Evolutionary conservation across 2,113 vertebrate genomes (phyloP), one percentile per base, ranked within the genome.

Genomic region (Malaclemys terrapin): DNA sequence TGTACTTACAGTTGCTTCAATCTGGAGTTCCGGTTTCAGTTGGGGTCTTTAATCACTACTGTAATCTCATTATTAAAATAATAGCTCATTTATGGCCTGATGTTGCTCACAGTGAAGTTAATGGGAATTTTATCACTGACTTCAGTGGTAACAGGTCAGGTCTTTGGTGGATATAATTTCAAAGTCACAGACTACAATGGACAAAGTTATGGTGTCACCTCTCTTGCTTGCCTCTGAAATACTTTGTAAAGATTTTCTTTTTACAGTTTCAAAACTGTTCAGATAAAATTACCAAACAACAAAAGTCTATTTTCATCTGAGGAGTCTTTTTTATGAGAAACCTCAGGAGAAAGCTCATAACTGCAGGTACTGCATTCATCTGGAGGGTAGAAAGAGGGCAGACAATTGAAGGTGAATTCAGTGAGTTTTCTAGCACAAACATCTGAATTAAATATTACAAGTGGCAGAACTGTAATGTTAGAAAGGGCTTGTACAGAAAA

Each of bases 381-480:
- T 91, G 80, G 96, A 96, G 72, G 72, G 57, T 89, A 97, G 84
- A 82, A 93, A 49, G 76, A 97, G 85, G 91, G 94, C 86, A 97
- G 88, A 94, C 82, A 97, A 95, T 80, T 97, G 95, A 98, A 98
- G 94, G 96, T 96, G 95, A 97, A 96, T 95, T 96, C 85, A 95
- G 49, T 89, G 92, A 97, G 94, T 97, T 93, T 97, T 97, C 93
- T 94, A 97, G 90, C 90, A 97, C 90, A 96, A 97, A 90, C 65
- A 86, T 56, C 95, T 94, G 85, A 97, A 98, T 98, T 97, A 97
- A 98, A 97, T 97, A 97, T 97, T 96, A 96, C 82, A 96, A 96
- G 69, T 89, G 93, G 76, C 97, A 96, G 54, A 90, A 91, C 65
- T 89, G 12, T 89, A 90, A 97, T 91, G n/a, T 91, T 91, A 96